Conservation (phyloP, 2,797 vertebrate species). For the Emys orbicularis region DNA sequence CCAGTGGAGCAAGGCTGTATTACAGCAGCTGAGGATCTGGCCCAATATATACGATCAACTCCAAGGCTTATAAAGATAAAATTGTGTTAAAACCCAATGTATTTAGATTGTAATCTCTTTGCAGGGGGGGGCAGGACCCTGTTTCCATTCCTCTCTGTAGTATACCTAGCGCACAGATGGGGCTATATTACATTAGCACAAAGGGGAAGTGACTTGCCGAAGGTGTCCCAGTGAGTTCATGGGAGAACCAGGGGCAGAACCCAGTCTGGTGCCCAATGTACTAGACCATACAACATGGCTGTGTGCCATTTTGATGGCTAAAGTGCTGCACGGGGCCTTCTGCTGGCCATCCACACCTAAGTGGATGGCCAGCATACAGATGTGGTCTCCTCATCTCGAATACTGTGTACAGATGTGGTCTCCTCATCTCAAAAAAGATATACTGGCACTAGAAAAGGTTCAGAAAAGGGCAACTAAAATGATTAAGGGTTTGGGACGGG, state of each 20-base stretch:
- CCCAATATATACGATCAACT: neutral
- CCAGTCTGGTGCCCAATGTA: neutral
- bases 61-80: neutral
- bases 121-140: neutral
- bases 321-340: neutral
- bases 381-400: too few species aligned
- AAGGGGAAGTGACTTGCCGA: neutral
- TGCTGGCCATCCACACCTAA: neutral
- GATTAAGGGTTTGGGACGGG: too few species aligned
- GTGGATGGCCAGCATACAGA: too few species aligned
- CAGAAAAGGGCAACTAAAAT: too few species aligned
- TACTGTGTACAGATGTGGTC: too few species aligned
- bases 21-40: neutral
- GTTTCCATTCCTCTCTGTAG: fast-evolving
- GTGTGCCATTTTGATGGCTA: fast-evolving
- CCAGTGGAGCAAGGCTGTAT: neutral
- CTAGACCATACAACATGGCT: fast-evolving
- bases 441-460: too few species aligned
- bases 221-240: neutral
- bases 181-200: neutral
- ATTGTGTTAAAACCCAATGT: neutral
- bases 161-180: neutral
- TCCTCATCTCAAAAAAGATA: too few species aligned
- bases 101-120: neutral
- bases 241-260: too few species aligned